phyloP scores from a whole-genome alignment of 2,113 vertebrate genomes.

The Podilymbus podiceps region DNA sequence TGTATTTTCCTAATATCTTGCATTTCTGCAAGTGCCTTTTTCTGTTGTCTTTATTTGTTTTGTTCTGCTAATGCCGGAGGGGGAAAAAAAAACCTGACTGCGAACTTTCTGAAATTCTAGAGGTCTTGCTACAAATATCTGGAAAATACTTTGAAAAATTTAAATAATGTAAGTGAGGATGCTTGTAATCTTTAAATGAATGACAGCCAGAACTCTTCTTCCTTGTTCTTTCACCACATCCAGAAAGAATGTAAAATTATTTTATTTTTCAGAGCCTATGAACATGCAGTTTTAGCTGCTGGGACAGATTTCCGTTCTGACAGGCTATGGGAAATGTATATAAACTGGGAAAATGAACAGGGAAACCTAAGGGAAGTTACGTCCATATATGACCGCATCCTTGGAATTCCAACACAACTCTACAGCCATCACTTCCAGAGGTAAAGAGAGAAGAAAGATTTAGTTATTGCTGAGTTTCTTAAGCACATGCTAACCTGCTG shows the following conservation, averaged over 20 bases:
- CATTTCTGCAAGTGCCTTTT: background rate
- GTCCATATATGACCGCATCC: constrained; percentile 90
- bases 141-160: background rate
- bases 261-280: constrained; percentile 84
- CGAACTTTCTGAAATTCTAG: background rate
- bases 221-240: background rate
- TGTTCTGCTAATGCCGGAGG: background rate
- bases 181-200: background rate
- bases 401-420: constrained; percentile 94
- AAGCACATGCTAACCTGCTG: accelerated
- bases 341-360: constrained; percentile 93
- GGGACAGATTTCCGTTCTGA: constrained; percentile 98
- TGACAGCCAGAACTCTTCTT: background rate
- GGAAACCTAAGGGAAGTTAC: constrained; percentile 90
- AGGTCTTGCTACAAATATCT: background rate
- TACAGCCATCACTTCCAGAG: constrained; percentile 97
- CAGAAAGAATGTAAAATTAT: background rate
- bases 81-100: no score
- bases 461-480: background rate
- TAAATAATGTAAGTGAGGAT: background rate
- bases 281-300: constrained; percentile 92
- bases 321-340: constrained; percentile 94
- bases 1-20: background rate
- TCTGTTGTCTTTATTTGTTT: background rate
- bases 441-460: constrained; percentile 65